Conservation (phyloP, 2,888 invertebrate species). For the Pyrrhia umbra region DNA sequence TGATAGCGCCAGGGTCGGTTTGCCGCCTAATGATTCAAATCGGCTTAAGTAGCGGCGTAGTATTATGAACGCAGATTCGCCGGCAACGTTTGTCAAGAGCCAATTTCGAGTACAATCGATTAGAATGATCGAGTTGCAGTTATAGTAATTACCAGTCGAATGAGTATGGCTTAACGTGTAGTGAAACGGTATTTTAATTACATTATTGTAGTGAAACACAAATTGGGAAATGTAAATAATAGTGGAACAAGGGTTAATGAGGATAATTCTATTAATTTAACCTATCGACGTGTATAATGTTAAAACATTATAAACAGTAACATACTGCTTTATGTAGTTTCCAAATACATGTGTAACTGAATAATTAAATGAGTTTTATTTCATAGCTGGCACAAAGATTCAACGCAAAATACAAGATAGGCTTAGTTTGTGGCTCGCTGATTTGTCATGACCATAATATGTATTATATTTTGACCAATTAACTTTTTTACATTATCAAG, state of each 20-base stretch:
- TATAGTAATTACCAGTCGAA: constrained; percentile 13
- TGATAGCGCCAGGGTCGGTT: constrained; percentile 18
- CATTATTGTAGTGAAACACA: not conserved
- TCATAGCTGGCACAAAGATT: too few species aligned
- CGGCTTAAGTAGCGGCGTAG: not conserved
- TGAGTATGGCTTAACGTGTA: constrained; percentile 4
- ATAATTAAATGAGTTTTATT: not conserved
- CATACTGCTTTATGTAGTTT: not conserved
- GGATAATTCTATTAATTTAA: constrained; percentile 23
- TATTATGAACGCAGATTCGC: not conserved
- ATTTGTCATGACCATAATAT: too few species aligned
- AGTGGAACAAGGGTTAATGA: not conserved
- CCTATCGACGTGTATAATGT: not conserved
- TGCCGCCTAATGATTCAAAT: constrained; percentile 5
- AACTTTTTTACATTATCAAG: too few species aligned
- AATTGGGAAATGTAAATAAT: constrained; percentile 10
- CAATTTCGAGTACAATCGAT: constrained; percentile 36
- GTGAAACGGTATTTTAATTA: constrained; percentile 1
- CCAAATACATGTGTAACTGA: constrained; percentile 1
- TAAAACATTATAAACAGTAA: constrained; percentile 32
- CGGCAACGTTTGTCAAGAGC: constrained; percentile 33
- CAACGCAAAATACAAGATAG: too few species aligned
- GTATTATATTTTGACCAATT: too few species aligned
- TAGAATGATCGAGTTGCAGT: constrained; percentile 12
- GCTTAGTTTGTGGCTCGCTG: too few species aligned